Evolutionary conservation across 2,888 invertebrate genomes (phyloP).

Genomic region (Clusia tigrina): DNA sequence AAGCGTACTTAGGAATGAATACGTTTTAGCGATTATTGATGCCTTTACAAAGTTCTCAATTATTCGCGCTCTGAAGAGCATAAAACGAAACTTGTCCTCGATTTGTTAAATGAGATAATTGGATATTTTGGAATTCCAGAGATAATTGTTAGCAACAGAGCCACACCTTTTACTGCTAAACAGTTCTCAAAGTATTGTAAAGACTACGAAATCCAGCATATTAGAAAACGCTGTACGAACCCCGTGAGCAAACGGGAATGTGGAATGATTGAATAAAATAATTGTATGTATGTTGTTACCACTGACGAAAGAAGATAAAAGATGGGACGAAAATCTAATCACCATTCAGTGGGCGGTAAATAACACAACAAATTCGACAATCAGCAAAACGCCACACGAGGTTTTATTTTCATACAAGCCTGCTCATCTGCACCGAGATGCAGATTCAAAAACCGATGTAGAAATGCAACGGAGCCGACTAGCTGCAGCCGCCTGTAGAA

Average conservation of each 20-base stretch:
- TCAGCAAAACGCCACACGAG: constrained; percentile 14
- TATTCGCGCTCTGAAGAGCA: too few relatives aligned
- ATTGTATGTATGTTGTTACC: constrained; percentile 15
- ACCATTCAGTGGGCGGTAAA: too few relatives aligned
- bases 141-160: constrained; percentile 41
- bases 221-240: constrained; percentile 38
- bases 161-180: constrained; percentile 39
- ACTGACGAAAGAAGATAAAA: too few relatives aligned
- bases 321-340: too few relatives aligned
- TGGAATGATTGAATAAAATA: constrained; percentile 20
- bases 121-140: too few relatives aligned
- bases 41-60: constrained; percentile 29
- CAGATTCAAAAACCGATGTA: background rate
- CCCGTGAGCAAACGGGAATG: constrained; percentile 36
- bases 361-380: constrained; percentile 13
- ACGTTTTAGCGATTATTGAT: constrained; percentile 26
- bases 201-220: constrained; percentile 35
- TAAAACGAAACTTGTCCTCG: too few relatives aligned
- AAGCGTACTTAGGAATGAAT: constrained; percentile 15
- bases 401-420: constrained; percentile 8
- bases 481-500: background rate
- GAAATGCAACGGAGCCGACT: background rate
- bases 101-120: too few relatives aligned
- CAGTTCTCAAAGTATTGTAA: constrained; percentile 36
- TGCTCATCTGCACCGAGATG: background rate